Conservation (phyloP, 1,140 invertebrate species). For the fruit fly (Drosophila melanogaster) region DNA sequence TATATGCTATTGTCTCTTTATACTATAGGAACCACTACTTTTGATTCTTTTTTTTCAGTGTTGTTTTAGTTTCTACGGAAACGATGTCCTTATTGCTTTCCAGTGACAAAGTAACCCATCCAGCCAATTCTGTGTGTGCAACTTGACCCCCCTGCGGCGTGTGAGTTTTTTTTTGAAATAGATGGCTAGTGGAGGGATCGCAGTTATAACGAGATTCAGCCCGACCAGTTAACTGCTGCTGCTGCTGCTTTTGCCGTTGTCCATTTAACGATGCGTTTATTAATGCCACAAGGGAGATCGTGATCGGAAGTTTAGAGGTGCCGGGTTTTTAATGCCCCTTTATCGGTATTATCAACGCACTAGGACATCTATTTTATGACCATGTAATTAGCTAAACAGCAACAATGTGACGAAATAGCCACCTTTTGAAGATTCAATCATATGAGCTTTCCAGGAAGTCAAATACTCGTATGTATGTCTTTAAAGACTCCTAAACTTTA, state of each 20-base stretch:
- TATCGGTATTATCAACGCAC: slow-evolving; percentile 77
- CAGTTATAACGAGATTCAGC: slow-evolving; percentile 65
- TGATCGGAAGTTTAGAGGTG: slow-evolving; percentile 19
- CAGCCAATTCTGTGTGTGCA: slow-evolving; percentile 17
- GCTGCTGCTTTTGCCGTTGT: slow-evolving; percentile 8
- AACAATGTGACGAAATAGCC: slow-evolving; percentile 55
- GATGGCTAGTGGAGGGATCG: slow-evolving; percentile 37
- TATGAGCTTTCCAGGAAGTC: background rate
- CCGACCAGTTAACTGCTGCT: slow-evolving; percentile 23
- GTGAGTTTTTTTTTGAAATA: slow-evolving; percentile 64
- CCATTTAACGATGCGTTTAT: slow-evolving; percentile 76
- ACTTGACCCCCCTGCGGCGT: slow-evolving; percentile 62
- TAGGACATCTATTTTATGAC: slow-evolving; percentile 71
- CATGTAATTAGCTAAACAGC: slow-evolving; percentile 69
- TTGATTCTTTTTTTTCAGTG: slow-evolving; percentile 4
- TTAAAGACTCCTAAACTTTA: too few species aligned
- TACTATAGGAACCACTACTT: too few species aligned
- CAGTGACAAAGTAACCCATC: slow-evolving; percentile 38
- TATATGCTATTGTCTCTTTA: too few species aligned
- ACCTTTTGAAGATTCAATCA: slow-evolving; percentile 7
- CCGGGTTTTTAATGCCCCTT: slow-evolving; percentile 57
- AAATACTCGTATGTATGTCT: too few species aligned
- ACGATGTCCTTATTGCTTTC: slow-evolving; percentile 8
- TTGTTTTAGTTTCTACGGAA: background rate
- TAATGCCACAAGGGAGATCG: slow-evolving; percentile 57